Conservation (phyloP, 1,140 invertebrate species). For the Ridgeia piscesae region DNA sequence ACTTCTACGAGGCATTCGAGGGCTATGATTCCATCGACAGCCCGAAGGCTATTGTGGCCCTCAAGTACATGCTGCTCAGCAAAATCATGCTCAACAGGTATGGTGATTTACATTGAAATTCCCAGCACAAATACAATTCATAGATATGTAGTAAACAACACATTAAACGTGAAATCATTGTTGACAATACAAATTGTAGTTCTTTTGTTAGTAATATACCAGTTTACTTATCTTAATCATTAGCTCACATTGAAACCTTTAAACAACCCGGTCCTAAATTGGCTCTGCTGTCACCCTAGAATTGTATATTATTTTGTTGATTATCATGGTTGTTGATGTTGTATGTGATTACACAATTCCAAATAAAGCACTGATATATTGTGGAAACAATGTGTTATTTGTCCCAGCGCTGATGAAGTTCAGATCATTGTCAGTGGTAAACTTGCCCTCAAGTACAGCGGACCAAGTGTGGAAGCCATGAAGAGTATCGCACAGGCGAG, state of each 20-base stretch:
- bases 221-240: too few species aligned
- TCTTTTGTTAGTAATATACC: too few species aligned
- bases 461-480: constrained; percentile 96
- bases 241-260: too few species aligned
- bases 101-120: constrained; percentile 36
- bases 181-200: too few species aligned
- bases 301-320: too few species aligned
- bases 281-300: too few species aligned
- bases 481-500: constrained; percentile 93
- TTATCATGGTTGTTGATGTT: too few species aligned
- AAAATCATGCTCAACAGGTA: constrained; percentile 95
- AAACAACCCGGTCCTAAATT: too few species aligned
- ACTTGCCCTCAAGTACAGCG: constrained; percentile 93
- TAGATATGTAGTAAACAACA: too few species aligned
- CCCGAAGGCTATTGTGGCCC: constrained; percentile 84
- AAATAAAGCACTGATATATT: background rate
- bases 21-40: constrained; percentile 94
- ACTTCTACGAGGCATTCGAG: constrained; percentile 99
- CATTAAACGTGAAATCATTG: too few species aligned
- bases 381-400: constrained; percentile 18
- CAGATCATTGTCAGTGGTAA: constrained; percentile 94
- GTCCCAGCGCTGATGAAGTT: constrained; percentile 85
- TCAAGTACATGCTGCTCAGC: constrained; percentile 98
- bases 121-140: background rate
- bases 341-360: too few species aligned